phyloP scores from a whole-genome alignment of 1,140 invertebrate species.

The Pseudoatta argentina region DNA sequence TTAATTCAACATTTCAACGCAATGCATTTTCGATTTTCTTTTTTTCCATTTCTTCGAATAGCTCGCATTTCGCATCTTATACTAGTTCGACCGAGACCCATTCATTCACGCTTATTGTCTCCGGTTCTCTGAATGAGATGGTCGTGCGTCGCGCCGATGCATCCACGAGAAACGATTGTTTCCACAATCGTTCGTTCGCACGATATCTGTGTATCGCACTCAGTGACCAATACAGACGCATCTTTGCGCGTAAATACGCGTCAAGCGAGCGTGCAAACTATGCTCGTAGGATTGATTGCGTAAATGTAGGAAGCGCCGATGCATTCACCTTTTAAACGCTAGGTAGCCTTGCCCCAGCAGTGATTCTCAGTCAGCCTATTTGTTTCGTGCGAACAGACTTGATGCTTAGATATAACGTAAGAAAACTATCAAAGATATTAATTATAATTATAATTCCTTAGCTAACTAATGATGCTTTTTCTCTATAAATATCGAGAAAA shows the following conservation, averaged over 20 bases:
- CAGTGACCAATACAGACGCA: slow-evolving; percentile 34
- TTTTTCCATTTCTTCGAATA: neutral
- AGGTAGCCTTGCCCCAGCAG: slow-evolving; percentile 81
- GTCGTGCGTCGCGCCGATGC: slow-evolving; percentile 32
- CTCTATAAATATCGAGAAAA: neutral
- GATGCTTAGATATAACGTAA: neutral
- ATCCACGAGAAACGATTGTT: slow-evolving; percentile 73
- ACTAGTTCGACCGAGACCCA: slow-evolving; percentile 43
- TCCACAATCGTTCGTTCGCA: slow-evolving; percentile 70
- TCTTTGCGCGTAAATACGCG: slow-evolving; percentile 62
- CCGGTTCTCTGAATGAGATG: slow-evolving; percentile 69
- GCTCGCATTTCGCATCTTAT: slow-evolving; percentile 11
- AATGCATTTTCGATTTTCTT: slow-evolving; percentile 1
- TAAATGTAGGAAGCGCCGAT: slow-evolving; percentile 85
- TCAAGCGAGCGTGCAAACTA: slow-evolving; percentile 70
- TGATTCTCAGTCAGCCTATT: slow-evolving; percentile 74
- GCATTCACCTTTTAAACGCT: slow-evolving; percentile 84
- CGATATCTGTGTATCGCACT: slow-evolving; percentile 39
- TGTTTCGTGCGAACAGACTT: neutral
- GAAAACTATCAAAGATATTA: neutral
- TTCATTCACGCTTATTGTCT: slow-evolving; percentile 72
- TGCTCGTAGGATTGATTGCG: slow-evolving; percentile 82
- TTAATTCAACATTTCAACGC: slow-evolving; percentile 20
- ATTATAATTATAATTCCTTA: neutral
- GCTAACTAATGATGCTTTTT: no score